Percentiles rank a stretch among this genome's conserved stretches.
Evolutionary conservation across 1,140 invertebrate species (phyloP).

Genomic region (Episyrphus balteatus): DNA sequence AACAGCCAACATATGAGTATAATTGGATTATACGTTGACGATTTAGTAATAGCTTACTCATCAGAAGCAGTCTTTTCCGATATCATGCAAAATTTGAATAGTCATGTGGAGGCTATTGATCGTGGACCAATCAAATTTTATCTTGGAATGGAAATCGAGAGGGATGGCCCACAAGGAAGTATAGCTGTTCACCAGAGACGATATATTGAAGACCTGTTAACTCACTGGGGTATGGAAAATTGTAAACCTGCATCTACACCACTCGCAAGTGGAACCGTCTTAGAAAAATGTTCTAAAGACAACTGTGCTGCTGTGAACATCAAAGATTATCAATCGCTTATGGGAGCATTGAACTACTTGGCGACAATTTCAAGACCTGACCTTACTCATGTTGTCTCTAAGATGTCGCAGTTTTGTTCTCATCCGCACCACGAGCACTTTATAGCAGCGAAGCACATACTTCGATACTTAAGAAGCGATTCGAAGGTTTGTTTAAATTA

Average conservation of each 20-base stretch:
- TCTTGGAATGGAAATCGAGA: conserved; percentile 25
- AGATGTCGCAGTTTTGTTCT: conserved; percentile 2
- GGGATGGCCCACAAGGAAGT: background rate
- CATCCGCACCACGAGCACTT: too few species aligned
- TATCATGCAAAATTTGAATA: background rate
- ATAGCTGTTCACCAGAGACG: background rate
- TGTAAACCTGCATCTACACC: background rate
- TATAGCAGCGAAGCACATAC: conserved; percentile 4
- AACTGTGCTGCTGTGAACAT: background rate
- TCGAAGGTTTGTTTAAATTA: too few species aligned
- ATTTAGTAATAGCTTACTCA: conserved; percentile 5
- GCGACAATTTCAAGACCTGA: conserved; percentile 4
- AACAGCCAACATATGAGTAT: background rate
- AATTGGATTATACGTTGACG: conserved; percentile 6
- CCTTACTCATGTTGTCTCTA: conserved; percentile 2
- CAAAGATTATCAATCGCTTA: conserved; percentile 4
- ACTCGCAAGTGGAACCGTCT: too few species aligned
- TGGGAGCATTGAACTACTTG: conserved; percentile 4
- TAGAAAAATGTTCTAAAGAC: too few species aligned
- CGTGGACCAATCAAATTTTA: conserved; percentile 11
- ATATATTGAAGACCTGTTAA: conserved; percentile 3
- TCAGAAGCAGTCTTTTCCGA: background rate
- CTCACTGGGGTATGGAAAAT: background rate
- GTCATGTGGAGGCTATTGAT: conserved; percentile 4
- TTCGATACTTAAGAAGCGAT: conserved; percentile 2